Conservation (phyloP, 2,797 vertebrate genomes). For the Bradypodion pumilum region DNA sequence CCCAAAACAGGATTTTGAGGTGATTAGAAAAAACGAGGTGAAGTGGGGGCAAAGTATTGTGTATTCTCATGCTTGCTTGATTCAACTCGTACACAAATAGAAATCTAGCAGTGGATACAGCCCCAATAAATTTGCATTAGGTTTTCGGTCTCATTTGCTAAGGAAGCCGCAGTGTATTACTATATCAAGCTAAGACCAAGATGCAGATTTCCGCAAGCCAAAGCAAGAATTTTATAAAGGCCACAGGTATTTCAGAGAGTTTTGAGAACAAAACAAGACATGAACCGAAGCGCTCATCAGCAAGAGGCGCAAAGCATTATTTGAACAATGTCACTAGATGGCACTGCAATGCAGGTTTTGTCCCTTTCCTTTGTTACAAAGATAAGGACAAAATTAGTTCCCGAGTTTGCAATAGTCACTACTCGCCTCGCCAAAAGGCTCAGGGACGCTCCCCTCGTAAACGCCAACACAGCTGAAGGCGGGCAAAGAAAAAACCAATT, state of each 20-base stretch:
- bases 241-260: no score
- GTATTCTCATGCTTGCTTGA: neutral
- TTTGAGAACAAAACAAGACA: neutral
- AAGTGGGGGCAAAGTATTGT: no score
- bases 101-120: no score
- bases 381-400: neutral
- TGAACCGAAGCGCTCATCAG: neutral
- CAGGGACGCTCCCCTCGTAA: neutral
- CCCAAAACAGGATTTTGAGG: no score
- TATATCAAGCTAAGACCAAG: neutral
- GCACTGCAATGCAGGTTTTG: conserved; percentile 34
- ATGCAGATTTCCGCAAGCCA: neutral
- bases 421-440: neutral
- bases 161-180: neutral
- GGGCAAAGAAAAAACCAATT: neutral
- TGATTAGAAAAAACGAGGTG: no score
- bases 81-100: no score
- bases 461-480: no score
- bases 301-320: neutral
- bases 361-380: neutral
- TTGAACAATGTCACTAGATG: conserved; percentile 50
- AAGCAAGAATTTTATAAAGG: neutral
- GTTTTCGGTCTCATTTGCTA: neutral
- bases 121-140: neutral
- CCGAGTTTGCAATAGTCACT: neutral